Evolutionary conservation across 2,888 invertebrate genomes (phyloP), one percentile per base, ranked within the genome.

Genomic region (Lacanobia oleracea): DNA sequence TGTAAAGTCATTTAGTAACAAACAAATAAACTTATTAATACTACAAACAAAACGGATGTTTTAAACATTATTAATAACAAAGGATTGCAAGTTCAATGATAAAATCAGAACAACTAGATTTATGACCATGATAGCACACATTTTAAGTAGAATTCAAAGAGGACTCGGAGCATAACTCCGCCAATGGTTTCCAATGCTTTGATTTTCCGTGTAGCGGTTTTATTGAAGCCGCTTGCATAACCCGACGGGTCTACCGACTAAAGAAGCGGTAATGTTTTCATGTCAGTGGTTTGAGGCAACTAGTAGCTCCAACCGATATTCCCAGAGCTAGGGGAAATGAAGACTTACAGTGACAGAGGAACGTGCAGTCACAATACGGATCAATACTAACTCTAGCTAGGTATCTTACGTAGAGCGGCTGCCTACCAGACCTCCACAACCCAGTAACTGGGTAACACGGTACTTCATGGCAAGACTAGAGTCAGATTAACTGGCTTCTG

Each of bases 271-370:
- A n/a, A 70, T 10, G 45, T 60, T 48, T 33, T 53, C 14, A 37
- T 18, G 14, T 23, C 5, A 33, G 23, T 63, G 23, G 33, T 12
- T 43, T 7, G 61, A 33, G 43, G 53, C 53, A 63, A 76, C 59
- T 63, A 37, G 53, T 69, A 61, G 53, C 40, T 59, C 56, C 8
- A 43, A 33, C 27, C n/a, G 12, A 53, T 53, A 60, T 54, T 40
- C 12, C 18, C 56, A 14, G 48, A 40, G 16, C 40, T 16, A 18
- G 51, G 51, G 56, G 10, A 56, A 45, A 18, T 60, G n/a, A 56
- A 66, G n/a, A 48, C 12, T 53, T 54, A 40, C 4, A 53, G 16
- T 9, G 27, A 12, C 21, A 60, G 8, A 27, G 27, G 14, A 51
- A 33, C 48, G 14, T 50, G 23, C 18, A 33, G 7, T 10, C 18